These are phyloP conservation scores for Bathybates hornii DNA, from an alignment of 2,113 vertebrate species.

Conservation along the genomic window DNA sequence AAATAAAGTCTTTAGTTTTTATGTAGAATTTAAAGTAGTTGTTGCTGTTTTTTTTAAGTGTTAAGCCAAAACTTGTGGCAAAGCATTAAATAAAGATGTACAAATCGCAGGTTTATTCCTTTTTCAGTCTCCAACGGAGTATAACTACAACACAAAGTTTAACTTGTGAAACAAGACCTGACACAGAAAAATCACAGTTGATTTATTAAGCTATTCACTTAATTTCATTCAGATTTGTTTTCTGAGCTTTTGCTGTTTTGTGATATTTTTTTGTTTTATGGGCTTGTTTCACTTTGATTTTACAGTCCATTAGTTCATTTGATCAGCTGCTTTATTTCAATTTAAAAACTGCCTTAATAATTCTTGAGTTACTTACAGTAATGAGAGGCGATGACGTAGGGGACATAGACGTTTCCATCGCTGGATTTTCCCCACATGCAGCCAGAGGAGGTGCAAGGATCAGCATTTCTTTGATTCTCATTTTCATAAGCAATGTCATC, in stretches of 20 bases:
- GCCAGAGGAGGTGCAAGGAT: constrained; percentile 52
- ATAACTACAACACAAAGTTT: background rate
- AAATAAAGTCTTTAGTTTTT: background rate
- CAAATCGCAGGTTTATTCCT: background rate
- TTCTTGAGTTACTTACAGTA: constrained; percentile 33
- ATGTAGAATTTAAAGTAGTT: background rate
- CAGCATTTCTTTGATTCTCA: constrained; percentile 52
- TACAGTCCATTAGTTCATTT: background rate
- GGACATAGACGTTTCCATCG: constrained; percentile 53
- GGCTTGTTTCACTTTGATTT: background rate
- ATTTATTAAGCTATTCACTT: background rate
- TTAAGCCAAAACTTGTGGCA: background rate
- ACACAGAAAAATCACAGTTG: background rate
- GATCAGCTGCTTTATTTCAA: background rate
- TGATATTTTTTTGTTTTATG: background rate
- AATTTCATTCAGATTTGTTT: background rate
- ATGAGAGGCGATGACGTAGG: constrained; percentile 46
- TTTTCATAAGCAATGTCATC: constrained; percentile 59
- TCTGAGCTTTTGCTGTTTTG: background rate
- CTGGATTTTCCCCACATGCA: constrained; percentile 59
- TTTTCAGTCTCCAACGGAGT: background rate
- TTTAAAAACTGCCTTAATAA: background rate
- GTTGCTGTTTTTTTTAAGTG: rapidly evolving
- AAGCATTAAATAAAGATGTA: background rate
- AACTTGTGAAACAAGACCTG: background rate